Evolutionary conservation across 1,140 invertebrate genomes (phyloP), one percentile per base, ranked within the genome.

Genomic region (Zaprionus ghesquierei): DNA sequence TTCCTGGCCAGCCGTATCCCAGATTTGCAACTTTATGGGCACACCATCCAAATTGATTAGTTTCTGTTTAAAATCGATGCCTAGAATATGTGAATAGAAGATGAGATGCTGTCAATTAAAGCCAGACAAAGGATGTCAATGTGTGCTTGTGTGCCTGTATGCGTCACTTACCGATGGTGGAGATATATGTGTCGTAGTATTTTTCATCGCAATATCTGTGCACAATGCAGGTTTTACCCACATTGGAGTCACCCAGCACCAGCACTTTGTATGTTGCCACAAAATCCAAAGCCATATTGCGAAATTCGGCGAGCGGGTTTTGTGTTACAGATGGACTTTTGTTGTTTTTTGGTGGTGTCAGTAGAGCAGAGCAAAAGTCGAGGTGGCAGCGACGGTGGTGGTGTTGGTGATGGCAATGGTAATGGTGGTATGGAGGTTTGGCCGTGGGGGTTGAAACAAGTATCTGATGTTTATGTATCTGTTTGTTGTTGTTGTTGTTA

Each of bases 51-150:
- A 92, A 91, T 97, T 96, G 74, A 97, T 96, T 65, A 97, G 96
- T 92, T 97, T 97, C 92, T 97, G 96, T 93, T 97, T 98, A 91
- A 97, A 97, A 93, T 98, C 97, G 90, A 98, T 97, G 75, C 96
- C 96, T 97, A 35, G 2, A n/a, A 25, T 35, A 15, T 41, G 92
- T 9, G 33, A 81, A 62, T 72, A 41, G 38, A 50, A 62, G 18
- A 61, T n/a, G n/a, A 33, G 64, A 38, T 73, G 31, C 29, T 51
- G 20, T 31, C 46, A 54, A 51, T 64, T 31, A 23, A 29, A 27
- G 62, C 46, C 69, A 69, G 41, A 35, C 33, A 75, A 53, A 27
- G 29, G 31, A 51, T 64, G 23, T 3, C 15, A 8, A 35, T 59
- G 25, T 27, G 35, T 20, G 23, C 27, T 12, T 54, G 8, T 41